Evolutionary conservation across 2,113 vertebrate species (phyloP), one percentile per base, ranked within the genome.

Genomic region (Gallinago paraguaiae): DNA sequence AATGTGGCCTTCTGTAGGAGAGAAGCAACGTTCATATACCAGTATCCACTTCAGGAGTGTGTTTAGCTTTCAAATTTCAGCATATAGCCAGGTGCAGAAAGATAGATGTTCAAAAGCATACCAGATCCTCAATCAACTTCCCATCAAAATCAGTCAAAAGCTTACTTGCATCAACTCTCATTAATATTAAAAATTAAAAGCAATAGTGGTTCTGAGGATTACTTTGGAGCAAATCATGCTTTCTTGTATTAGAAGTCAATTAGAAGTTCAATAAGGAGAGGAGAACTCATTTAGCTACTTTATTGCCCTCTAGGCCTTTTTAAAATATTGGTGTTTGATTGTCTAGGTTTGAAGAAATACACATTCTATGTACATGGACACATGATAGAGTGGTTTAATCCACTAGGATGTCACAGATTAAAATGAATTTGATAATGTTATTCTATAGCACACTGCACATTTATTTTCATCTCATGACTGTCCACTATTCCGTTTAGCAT

Each of bases 101-200:
- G 24, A 54, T 11, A 69, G 35, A 65, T 28, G 2, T 46, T 61
- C 64, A 41, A 86, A 94, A 57, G 6, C 17, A 11, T 56, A 65
- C 15, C 7, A 68, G n/a, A 54, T 78, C 15, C 39, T 78, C 91
- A 27, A 53, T 53, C 13, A 79, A 24, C 5, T 33, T 16, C 16
- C 17, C 17, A 25, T 19, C 4, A 41, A 88, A 93, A 87, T 48
- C 25, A 54, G 5, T 20, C 16, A 68, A 87, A 93, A 72, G 2
- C 15, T 63, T 86, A 35, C n/a, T 71, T 0, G 0, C 3, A 69
- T 77, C 18, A 86, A 3, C 8, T 57, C 33, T 15, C 7, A n/a
- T 3, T 63, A 37, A 33, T 9, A 83, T 22, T 56, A 63, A 57
- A 86, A 70, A 54, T 31, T 41, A 74, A 88, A 91, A 41, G 5